These are phyloP conservation scores for Hydrolagus colliei DNA, from an alignment of 2,797 vertebrate species.

Conservation along the genomic window DNA sequence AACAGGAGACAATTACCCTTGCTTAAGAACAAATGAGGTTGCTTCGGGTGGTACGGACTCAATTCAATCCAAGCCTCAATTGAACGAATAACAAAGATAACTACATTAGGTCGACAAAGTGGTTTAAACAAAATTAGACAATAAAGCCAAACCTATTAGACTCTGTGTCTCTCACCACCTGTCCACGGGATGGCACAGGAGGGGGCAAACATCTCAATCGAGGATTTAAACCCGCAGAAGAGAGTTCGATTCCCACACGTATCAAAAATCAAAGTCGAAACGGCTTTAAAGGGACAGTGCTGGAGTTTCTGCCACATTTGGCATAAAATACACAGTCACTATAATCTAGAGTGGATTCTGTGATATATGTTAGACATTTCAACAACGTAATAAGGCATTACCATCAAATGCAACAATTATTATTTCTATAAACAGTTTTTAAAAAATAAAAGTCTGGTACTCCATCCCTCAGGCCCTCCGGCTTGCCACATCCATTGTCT, in stretches of 20 bases:
- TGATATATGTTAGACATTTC: too few species aligned
- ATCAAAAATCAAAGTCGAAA: constrained; percentile 43
- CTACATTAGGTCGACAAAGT: constrained; percentile 60
- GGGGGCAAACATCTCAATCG: constrained; percentile 42
- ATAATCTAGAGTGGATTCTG: too few species aligned
- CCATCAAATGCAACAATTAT: constrained; percentile 1
- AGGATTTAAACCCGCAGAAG: constrained; percentile 38
- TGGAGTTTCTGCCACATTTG: background rate
- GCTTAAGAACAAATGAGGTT: constrained; percentile 44
- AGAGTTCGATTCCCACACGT: constrained; percentile 49
- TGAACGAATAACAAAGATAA: constrained; percentile 50
- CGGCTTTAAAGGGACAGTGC: constrained; percentile 46
- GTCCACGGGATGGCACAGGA: constrained; percentile 42
- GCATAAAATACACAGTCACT: background rate
- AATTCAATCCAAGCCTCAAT: constrained; percentile 48
- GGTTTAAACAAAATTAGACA: constrained; percentile 63
- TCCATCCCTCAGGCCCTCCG: too few species aligned
- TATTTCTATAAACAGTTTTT: background rate
- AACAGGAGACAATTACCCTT: constrained; percentile 57
- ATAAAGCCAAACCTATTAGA: constrained; percentile 45
- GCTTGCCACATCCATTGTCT: too few species aligned
- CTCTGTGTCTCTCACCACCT: constrained; percentile 50
- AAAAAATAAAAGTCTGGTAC: constrained; percentile 36
- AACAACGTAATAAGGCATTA: too few species aligned
- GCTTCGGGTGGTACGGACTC: constrained; percentile 47